Evolutionary conservation across 2,797 vertebrate species (phyloP).

Genomic region (Oryzias dopingdopingensis): DNA sequence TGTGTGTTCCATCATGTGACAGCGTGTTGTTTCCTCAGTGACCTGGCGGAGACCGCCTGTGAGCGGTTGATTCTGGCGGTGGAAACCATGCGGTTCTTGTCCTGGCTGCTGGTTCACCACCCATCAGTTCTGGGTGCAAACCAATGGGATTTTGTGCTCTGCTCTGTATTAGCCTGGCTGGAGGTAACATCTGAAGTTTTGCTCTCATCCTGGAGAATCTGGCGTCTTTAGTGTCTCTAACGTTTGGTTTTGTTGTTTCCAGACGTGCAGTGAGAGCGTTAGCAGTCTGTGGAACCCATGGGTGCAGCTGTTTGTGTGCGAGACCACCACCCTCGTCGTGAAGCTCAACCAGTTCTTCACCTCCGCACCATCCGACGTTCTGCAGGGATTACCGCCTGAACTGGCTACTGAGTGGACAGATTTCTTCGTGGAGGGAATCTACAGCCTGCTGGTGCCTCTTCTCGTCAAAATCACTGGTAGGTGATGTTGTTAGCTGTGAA

Average conservation of each 20-base stretch:
- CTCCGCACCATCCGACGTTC: constrained; percentile 61
- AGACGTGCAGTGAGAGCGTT: constrained; percentile 86
- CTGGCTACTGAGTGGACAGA: constrained; percentile 89
- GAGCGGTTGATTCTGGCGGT: constrained; percentile 85
- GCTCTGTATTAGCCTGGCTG: constrained; percentile 93
- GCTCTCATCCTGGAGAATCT: background rate
- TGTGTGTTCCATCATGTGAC: no score
- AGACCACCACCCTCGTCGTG: constrained; percentile 83
- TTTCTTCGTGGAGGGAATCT: constrained; percentile 92
- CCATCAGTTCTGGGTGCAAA: constrained; percentile 72
- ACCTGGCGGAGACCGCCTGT: constrained; percentile 78
- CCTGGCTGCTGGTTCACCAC: constrained; percentile 79
- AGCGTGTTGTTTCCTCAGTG: constrained; percentile 65
- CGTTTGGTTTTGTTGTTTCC: background rate
- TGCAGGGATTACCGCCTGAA: constrained; percentile 81
- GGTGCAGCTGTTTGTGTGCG: constrained; percentile 89
- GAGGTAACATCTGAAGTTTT: constrained; percentile 79
- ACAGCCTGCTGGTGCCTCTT: constrained; percentile 87
- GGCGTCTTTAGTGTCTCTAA: no score
- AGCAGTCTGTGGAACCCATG: constrained; percentile 81
- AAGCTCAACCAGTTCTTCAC: constrained; percentile 85
- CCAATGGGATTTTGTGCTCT: constrained; percentile 97
- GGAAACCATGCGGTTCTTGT: constrained; percentile 90
- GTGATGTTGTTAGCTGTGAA: constrained; percentile 17
- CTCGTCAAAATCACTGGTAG: constrained; percentile 86